Evolutionary conservation across 1,140 invertebrate genomes (phyloP), one percentile per base, ranked within the genome.

Genomic region (Babylonia areolata): DNA sequence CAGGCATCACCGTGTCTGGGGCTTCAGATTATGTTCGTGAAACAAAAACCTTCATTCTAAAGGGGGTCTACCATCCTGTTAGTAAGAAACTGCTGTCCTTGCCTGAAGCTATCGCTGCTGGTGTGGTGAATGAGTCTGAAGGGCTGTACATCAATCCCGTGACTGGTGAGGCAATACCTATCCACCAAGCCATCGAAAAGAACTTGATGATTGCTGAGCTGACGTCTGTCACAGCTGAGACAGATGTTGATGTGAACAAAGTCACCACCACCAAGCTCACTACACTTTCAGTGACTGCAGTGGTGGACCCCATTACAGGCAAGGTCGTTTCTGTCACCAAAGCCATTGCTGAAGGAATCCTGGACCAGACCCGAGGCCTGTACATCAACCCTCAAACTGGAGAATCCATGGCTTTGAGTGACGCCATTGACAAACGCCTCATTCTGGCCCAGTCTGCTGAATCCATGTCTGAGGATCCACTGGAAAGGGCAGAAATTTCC

Each of bases 281-380:
- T 97, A 97, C 88, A 95, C 98, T 89, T 93, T 98, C 89, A 97
- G 98, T 95, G 94, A 96, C 33, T 94, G 96, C 96, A 80, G 97
- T 98, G 6, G 94, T 96, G 23, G 98, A 99, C 95, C 97, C 97
- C 33, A 95, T 97, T 92, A 96, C 96, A 88, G 97, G 97, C 86
- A 96, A 97, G 90, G 94, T 96, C 2, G 91, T 99, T 0, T 97
- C 96, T 31, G 96, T 99, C 17, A 96, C 96, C 46, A 96, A 99
- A 94, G 98, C 98, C 1, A 95, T 99, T 5, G 95, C 97, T 78
- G 95, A 97, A 88, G 97, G 97, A 83, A 96, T 99, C 81, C 94
- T 99, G 86, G 97, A 99, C 95, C 95, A 96, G 5, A 95, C 96
- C 0, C 96, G 96, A 87, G 97, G 97, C 73, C 86, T 89, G 28